A percentile compares a stretch with the other conserved stretches of the same genome.
phyloP scores from a whole-genome alignment of 2,113 vertebrate species.

The Nothocercus julius region DNA sequence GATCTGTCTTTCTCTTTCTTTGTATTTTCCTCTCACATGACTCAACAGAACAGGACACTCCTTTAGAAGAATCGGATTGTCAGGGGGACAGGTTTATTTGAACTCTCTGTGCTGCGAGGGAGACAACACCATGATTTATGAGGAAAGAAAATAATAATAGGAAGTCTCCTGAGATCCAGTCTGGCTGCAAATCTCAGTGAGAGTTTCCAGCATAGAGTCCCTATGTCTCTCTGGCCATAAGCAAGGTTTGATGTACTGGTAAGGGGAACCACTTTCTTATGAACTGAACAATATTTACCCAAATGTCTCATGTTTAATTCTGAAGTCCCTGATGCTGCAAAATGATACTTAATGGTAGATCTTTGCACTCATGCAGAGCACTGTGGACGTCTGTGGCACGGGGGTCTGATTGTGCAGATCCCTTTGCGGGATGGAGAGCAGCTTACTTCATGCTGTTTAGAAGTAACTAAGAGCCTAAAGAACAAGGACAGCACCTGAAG shows the following conservation, averaged over 20 bases:
- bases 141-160: constrained; percentile 51
- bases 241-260: background rate
- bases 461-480: background rate
- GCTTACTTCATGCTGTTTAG: background rate
- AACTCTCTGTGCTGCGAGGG: constrained; percentile 29
- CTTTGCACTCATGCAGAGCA: background rate
- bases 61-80: constrained; percentile 50
- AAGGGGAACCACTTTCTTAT: background rate
- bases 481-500: background rate
- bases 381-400: background rate
- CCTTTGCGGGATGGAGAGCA: background rate
- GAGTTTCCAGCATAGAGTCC: background rate
- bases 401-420: constrained; percentile 20
- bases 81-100: constrained; percentile 47
- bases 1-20: constrained; percentile 11
- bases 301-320: background rate
- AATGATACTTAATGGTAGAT: background rate
- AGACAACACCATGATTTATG: constrained; percentile 46
- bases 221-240: background rate
- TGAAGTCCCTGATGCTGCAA: background rate
- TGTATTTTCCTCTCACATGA: constrained; percentile 44
- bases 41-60: constrained; percentile 63
- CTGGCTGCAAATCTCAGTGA: constrained; percentile 14
- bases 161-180: constrained; percentile 42
- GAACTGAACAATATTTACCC: background rate